These are phyloP conservation scores for Dipodomys merriami DNA, from an alignment of 2,113 vertebrate species.

Conservation along the genomic window DNA sequence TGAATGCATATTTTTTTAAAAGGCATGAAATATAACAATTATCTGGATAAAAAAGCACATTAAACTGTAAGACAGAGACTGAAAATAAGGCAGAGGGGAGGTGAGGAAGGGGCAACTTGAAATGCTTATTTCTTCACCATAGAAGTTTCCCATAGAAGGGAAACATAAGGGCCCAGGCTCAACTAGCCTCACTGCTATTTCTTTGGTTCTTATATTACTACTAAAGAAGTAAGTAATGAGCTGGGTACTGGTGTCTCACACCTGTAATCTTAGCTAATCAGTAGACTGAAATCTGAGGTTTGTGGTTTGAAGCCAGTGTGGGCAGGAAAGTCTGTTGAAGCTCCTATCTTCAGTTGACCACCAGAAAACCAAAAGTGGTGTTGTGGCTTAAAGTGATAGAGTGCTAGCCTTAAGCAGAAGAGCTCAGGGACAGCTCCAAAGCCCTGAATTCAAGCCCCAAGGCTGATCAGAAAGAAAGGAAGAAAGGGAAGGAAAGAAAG, in stretches of 20 bases:
- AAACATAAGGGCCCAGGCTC: not conserved
- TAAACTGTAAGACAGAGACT: not conserved
- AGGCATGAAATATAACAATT: constrained; percentile 5
- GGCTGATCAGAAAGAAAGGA: too few species aligned
- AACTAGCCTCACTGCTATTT: not conserved
- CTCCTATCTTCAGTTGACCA: too few species aligned
- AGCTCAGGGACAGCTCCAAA: too few species aligned
- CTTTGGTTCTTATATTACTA: not conserved
- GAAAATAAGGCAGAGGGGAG: not conserved
- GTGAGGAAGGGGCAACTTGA: not conserved
- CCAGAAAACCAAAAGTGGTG: too few species aligned
- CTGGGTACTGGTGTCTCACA: too few species aligned
- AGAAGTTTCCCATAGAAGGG: not conserved
- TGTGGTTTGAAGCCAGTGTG: too few species aligned
- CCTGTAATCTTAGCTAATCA: too few species aligned
- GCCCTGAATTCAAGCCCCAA: too few species aligned
- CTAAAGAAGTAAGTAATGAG: not conserved
- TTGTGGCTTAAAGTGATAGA: too few species aligned
- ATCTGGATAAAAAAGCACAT: not conserved
- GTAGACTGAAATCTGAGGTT: too few species aligned
- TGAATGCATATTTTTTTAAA: not conserved
- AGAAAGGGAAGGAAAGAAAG: not conserved
- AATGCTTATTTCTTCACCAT: not conserved
- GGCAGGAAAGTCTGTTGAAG: too few species aligned
- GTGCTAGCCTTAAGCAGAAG: too few species aligned